phyloP scores from a whole-genome alignment of 1,140 invertebrate genomes.

The Drosophila athabasca region DNA sequence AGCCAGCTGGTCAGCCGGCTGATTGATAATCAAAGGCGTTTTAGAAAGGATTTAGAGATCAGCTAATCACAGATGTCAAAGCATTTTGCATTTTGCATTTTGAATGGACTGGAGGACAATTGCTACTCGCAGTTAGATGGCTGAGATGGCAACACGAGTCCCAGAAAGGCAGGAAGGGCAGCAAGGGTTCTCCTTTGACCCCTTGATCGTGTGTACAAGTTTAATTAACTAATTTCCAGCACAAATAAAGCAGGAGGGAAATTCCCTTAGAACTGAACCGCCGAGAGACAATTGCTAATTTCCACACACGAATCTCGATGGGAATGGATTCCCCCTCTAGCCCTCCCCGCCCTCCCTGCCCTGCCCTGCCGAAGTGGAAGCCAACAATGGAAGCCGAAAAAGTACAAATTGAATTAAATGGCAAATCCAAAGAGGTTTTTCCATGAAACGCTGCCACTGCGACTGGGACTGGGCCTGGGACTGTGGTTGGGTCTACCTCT shows the following conservation, averaged over 20 bases:
- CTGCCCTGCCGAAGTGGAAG: background rate
- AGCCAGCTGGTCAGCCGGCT: conserved; percentile 48
- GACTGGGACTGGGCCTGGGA: conserved; percentile 14
- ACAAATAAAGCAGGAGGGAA: conserved; percentile 6
- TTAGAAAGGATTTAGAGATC: conserved; percentile 66
- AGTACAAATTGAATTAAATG: conserved; percentile 49
- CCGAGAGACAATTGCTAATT: conserved; percentile 36
- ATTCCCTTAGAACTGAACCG: conserved; percentile 27
- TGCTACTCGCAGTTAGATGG: too few relatives aligned
- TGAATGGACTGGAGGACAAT: background rate
- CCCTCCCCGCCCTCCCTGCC: background rate
- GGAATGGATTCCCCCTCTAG: conserved; percentile 14
- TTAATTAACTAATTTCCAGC: background rate
- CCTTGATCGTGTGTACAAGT: too few relatives aligned
- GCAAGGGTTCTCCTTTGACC: background rate
- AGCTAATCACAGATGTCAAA: background rate
- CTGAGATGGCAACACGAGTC: too few relatives aligned
- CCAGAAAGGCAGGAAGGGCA: background rate
- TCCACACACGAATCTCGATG: conserved; percentile 32
- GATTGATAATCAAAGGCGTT: conserved; percentile 74
- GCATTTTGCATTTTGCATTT: conserved; percentile 12
- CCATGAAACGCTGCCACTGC: conserved; percentile 15
- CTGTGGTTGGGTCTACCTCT: background rate
- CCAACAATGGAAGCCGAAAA: conserved; percentile 27
- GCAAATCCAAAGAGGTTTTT: conserved; percentile 27